phyloP scores from a whole-genome alignment of 2,797 vertebrate genomes.

The Orestias chungarensis region DNA sequence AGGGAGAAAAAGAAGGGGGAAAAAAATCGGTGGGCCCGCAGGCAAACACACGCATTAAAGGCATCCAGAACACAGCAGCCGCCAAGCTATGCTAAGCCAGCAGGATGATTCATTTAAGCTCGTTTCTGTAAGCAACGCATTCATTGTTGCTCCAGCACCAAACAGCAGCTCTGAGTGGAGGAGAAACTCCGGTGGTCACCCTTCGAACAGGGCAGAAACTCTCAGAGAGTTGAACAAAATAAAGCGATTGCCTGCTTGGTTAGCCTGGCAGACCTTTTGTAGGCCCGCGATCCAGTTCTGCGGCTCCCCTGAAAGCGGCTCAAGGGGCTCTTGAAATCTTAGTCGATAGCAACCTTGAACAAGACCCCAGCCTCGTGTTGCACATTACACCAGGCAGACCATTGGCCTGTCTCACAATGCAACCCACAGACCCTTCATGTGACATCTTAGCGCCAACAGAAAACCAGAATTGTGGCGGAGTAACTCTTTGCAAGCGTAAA shows the following conservation, averaged over 20 bases:
- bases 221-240: constrained; percentile 63
- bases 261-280: constrained; percentile 46
- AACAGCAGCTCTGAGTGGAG: constrained; percentile 62
- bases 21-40: constrained; percentile 74
- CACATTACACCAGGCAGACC: constrained; percentile 68
- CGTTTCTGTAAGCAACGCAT: constrained; percentile 76
- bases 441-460: constrained; percentile 71
- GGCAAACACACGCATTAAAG: constrained; percentile 81
- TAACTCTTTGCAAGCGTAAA: constrained; percentile 75
- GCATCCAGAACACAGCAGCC: constrained; percentile 77
- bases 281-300: constrained; percentile 45
- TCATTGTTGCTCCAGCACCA: constrained; percentile 69
- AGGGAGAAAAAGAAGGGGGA: constrained; percentile 70
- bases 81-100: constrained; percentile 82
- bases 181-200: constrained; percentile 66
- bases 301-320: constrained; percentile 56
- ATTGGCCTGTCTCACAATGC: constrained; percentile 70
- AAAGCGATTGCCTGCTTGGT: constrained; percentile 42
- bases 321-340: constrained; percentile 65
- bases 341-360: constrained; percentile 59
- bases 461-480: constrained; percentile 58
- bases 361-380: constrained; percentile 64
- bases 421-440: constrained; percentile 70
- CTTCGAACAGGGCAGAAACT: constrained; percentile 62
- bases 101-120: constrained; percentile 82